A percentile compares a stretch with the other conserved stretches of the same genome.
Conservation (phyloP, 2,113 vertebrate species). For the Podiceps cristatus region DNA sequence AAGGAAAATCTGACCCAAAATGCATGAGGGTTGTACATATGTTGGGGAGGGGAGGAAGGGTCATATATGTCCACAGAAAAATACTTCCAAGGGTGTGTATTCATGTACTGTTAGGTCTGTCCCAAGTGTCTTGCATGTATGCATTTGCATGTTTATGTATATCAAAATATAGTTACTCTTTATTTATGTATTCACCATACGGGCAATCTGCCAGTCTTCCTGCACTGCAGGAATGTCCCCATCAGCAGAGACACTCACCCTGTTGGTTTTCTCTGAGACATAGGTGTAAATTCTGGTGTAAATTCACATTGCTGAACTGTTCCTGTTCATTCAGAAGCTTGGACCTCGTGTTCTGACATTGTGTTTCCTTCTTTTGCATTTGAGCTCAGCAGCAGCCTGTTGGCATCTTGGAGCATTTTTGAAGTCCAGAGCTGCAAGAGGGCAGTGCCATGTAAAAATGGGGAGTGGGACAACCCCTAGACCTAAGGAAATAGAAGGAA, state of each 20-base stretch:
- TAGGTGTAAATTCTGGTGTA: background rate
- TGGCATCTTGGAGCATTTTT: background rate
- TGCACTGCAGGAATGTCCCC: background rate
- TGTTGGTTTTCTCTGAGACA: background rate
- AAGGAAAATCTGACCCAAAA: background rate
- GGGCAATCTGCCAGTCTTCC: background rate
- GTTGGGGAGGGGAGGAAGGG: background rate
- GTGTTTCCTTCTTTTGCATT: background rate
- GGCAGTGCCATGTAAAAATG: background rate
- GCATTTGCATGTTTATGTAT: background rate
- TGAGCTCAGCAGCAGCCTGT: background rate
- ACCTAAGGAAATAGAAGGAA: background rate
- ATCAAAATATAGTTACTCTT: background rate
- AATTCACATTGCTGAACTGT: background rate
- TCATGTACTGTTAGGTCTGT: too few relatives aligned
- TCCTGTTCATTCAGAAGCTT: background rate
- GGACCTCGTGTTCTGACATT: background rate
- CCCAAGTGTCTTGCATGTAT: fast-evolving
- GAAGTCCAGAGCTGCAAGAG: background rate
- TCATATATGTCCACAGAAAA: background rate
- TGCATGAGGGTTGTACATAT: background rate
- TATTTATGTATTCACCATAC: background rate
- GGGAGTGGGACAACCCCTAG: background rate
- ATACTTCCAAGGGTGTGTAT: background rate
- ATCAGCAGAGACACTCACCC: background rate